A percentile compares a stretch with the other conserved stretches of the same genome.
phyloP scores from a whole-genome alignment of 1,140 invertebrate genomes.

The Neodiprion fabricii region DNA sequence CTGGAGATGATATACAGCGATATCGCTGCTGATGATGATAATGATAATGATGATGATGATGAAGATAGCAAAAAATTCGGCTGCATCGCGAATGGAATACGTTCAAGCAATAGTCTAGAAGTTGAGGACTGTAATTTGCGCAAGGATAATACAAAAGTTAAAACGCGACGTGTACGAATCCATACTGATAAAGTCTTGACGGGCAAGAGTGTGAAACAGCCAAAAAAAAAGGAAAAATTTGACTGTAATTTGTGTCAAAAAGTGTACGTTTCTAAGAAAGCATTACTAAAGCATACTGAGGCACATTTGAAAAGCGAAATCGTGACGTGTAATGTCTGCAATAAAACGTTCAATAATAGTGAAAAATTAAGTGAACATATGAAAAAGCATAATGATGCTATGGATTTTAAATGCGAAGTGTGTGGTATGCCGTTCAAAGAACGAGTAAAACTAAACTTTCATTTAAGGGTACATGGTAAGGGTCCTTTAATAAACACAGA shows the following conservation, averaged over 20 bases:
- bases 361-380: slow-evolving; percentile 8
- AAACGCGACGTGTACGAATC: too few relatives aligned
- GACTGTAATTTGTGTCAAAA: slow-evolving; percentile 12
- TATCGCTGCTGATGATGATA: not conserved
- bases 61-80: too few relatives aligned
- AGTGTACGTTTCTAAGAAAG: slow-evolving; percentile 13
- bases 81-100: too few relatives aligned
- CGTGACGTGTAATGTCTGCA: not conserved
- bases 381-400: slow-evolving; percentile 5
- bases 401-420: slow-evolving; percentile 14
- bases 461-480: slow-evolving; percentile 12
- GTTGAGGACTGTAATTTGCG: too few relatives aligned
- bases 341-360: slow-evolving; percentile 9
- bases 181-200: not conserved
- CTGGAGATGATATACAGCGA: not conserved
- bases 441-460: slow-evolving; percentile 8
- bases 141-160: too few relatives aligned
- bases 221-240: slow-evolving; percentile 4
- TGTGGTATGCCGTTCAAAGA: slow-evolving; percentile 17
- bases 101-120: too few relatives aligned
- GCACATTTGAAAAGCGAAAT: slow-evolving; percentile 3
- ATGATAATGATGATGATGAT: too few relatives aligned
- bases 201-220: not conserved
- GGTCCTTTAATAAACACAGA: slow-evolving; percentile 12
- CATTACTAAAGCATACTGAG: slow-evolving; percentile 16